Base-by-base conservation (phyloP, 2,797 vertebrate genomes). In the Sus cebifrons region DNA sequence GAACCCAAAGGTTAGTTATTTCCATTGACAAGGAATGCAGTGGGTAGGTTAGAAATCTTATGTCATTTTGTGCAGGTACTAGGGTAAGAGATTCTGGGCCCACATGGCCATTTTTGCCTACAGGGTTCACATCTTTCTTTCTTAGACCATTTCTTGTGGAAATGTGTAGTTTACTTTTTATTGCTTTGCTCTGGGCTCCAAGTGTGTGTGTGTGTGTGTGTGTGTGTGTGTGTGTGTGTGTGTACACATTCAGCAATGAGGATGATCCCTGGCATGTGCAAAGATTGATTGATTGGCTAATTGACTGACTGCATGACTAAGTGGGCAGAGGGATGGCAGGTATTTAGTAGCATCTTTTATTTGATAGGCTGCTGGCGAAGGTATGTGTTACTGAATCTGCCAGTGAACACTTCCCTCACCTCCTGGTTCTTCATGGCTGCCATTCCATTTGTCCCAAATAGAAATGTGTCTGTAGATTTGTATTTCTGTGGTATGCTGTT, bases 1-100 rank as follows among this genome's bases (percentile, higher is more conserved):
- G 77, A 86, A 79, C 40, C 52, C 75, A 81, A 75, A 96, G 29
- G n/a, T 92, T 75, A 81, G 68, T 94, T 70, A 44, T 92, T 96
- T 71, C n/a, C 23, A 18, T 89, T 58, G 86, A 82, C 44, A 82
- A 67, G 15, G 71, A 74, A 40, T 92, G 64, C 25, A n/a, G 16
- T 84, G 27, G 58, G 1, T 75, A 25, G 20, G 11, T 58, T 75
- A 82, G 68, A 49, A 82, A n/a, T 18, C 17, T 74, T 62, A 5
- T 10, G 15, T 94, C 67, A 78, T 73, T 96, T 89, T 86, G 88
- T 94, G 17, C 40, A 12, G 29, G 16, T 86, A 36, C 20, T 82
- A 67, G 56, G 27, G 29, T 82, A 68, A 70, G 40, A 88, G 64
- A 29, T 32, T 82, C 18, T 2, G 77, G 90, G 36, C 27, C 36